Base-by-base conservation (phyloP, 2,888 invertebrate species). In the Cinara cedri region DNA sequence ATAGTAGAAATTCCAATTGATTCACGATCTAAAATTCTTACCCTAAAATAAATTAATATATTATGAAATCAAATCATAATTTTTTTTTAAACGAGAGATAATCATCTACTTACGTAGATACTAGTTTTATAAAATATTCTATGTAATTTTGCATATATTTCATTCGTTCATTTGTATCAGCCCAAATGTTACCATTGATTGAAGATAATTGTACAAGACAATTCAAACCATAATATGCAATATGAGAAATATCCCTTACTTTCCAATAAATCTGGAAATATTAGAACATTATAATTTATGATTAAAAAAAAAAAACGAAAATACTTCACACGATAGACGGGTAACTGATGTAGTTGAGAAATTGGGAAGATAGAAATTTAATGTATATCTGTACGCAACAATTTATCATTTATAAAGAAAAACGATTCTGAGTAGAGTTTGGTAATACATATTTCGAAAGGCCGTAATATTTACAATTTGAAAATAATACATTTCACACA, bases 141-240 rank as follows among this genome's bases (percentile, higher is more conserved):
- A 91, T 84, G 83, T 90, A 92, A 80, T 86, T 86, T 13, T 87
- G 87, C 8, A 91, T 85, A 84, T 91, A 92, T 66, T 88, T 87
- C 6, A 88, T 83, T 81, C 88, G 86, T 1, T 87, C 85, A 54
- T 88, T 87, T 6, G 83, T 84, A 78, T 86, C 86, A 44, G 84
- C 83, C 81, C 90, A 85, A 9, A 91, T 86, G 3, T 87, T 86
- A 8, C 92, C 92, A 84, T 89, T 90, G 46, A 93, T 85, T 19
- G 91, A 90, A 0, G 92, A 91, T 81, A 96, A 86, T 85, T 96
- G 96, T 13, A 93, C 91, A 65, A 97, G 87, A 86, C 96, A 95
- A 74, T 90, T 92, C 81, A 96, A 86, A 0, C 94, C 92, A 82
- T 93, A 92, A 85, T 92, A 92, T 11, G 92, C 90, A 83, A 95